A percentile compares a stretch with the other conserved stretches of the same genome.
These are phyloP conservation scores for Caenorhabditis remanei DNA, from an alignment of 1,140 invertebrate species.

Conservation along the genomic window DNA sequence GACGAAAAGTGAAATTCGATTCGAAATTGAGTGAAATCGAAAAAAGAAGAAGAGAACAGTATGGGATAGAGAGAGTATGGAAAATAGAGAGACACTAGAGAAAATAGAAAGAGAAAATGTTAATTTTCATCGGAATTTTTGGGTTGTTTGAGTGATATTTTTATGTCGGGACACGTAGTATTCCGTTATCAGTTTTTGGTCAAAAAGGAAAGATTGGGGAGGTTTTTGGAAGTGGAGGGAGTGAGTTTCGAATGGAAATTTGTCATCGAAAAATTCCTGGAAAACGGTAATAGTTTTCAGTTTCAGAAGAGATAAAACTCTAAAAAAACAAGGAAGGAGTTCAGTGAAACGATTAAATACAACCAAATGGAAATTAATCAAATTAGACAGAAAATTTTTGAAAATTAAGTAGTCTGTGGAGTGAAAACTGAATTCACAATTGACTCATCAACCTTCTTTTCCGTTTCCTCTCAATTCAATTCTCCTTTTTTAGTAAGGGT, in stretches of 20 bases:
- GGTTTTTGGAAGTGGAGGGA: constrained; percentile 1
- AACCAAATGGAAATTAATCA: no score
- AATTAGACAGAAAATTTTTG: not conserved
- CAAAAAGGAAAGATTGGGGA: not conserved
- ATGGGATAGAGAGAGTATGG: not conserved
- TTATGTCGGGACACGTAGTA: no score
- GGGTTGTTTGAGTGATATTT: not conserved
- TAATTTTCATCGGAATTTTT: constrained; percentile 9
- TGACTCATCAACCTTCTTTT: no score
- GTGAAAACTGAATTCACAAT: not conserved
- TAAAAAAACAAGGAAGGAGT: no score
- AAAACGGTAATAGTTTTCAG: not conserved
- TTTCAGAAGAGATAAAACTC: not conserved
- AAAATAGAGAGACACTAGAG: not conserved
- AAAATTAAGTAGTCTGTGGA: not conserved
- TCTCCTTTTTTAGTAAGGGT: not conserved
- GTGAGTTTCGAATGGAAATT: not conserved
- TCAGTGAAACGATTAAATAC: no score
- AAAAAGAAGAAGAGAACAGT: no score
- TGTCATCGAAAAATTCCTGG: not conserved
- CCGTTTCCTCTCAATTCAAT: not conserved
- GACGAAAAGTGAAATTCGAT: no score
- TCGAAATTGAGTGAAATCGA: no score
- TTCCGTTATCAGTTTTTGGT: not conserved
- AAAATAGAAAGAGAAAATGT: not conserved